A percentile compares a stretch with the other conserved stretches of the same genome.
Conservation (phyloP, 2,888 invertebrate species). For the Panopea generosa region DNA sequence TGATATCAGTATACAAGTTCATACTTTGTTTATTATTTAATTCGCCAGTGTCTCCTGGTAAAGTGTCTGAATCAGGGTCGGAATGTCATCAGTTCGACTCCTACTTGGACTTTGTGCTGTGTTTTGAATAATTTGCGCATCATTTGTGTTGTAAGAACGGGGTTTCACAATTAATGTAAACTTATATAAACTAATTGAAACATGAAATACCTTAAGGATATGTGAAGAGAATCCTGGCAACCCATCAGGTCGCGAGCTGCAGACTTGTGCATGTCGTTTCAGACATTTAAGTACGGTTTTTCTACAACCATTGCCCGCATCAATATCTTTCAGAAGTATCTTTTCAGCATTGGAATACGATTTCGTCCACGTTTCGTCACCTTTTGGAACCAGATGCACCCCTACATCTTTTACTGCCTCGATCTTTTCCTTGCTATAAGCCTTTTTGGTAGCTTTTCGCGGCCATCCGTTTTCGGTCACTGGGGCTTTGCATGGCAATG, state of each 20-base stretch:
- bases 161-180: too few species aligned
- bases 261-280: too few species aligned
- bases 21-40: too few species aligned
- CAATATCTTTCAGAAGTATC: constrained; percentile 26
- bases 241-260: not conserved
- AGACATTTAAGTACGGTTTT: constrained; percentile 16
- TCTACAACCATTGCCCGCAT: constrained; percentile 44
- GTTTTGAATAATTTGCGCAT: too few species aligned
- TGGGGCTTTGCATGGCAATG: constrained; percentile 8
- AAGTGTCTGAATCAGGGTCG: too few species aligned
- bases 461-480: constrained; percentile 26
- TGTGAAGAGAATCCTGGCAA: constrained; percentile 35
- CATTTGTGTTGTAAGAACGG: too few species aligned
- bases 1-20: too few species aligned
- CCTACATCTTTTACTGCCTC: constrained; percentile 14
- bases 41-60: too few species aligned
- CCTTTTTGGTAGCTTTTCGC: constrained; percentile 24
- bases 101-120: too few species aligned
- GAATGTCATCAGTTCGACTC: too few species aligned
- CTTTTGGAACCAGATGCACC: constrained; percentile 48
- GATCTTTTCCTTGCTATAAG: constrained; percentile 18
- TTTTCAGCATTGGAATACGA: constrained; percentile 42
- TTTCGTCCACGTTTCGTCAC: constrained; percentile 31
- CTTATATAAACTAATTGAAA: not conserved
- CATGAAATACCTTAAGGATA: constrained; percentile 38